Evolutionary conservation across 92 coral and sea anemone genomes (phyloP), one percentile per base, ranked within the genome.

Genomic region (Epizoanthus illoricatus): DNA sequence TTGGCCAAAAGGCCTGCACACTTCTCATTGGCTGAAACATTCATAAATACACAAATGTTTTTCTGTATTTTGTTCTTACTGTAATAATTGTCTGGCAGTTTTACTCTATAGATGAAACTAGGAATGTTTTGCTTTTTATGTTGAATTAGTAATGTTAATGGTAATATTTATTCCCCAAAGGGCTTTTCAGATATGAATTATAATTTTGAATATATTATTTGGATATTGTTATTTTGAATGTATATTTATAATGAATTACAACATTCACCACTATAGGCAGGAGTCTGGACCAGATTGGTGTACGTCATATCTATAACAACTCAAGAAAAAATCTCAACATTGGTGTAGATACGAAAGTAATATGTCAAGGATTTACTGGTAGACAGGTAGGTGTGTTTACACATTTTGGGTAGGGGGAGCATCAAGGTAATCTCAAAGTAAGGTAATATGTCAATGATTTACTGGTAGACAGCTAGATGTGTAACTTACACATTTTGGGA

Each of bases 311-410:
- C 4, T 96, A 96, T 71, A 85, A 76, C 36, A 86, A 81, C 71
- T 86, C 97, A 47, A 91, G 99, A 79, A 81, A 84, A 49, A 91
- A 93, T 73, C 90, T 96, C 36, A 45, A 83, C 84, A 85, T 96
- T 39, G 87, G 84, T 65, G 92, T 89, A 85, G 87, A 96, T 63
- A 49, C 55, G n/a, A n/a, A n/a, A 85, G 85, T 95, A 63, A 95
- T 95, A 65, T 95, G 98, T 78, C 98, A 95, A 76, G 98, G 98
- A 6, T 95, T 91, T 76, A 95, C 98, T 56, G 98, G 98, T 65
- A 95, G 93, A 79, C 98, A 93, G 92, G 98, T 95, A 65, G 45
- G 58, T 23, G 12, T 16, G 6, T 10, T 9, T 6, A 0, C 41
- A 17, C n/a, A 69, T 4, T 36, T 8, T 40, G 4, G 20, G 41